phyloP scores from a whole-genome alignment of 2,888 invertebrate genomes.

The Aporophyla nigra region DNA sequence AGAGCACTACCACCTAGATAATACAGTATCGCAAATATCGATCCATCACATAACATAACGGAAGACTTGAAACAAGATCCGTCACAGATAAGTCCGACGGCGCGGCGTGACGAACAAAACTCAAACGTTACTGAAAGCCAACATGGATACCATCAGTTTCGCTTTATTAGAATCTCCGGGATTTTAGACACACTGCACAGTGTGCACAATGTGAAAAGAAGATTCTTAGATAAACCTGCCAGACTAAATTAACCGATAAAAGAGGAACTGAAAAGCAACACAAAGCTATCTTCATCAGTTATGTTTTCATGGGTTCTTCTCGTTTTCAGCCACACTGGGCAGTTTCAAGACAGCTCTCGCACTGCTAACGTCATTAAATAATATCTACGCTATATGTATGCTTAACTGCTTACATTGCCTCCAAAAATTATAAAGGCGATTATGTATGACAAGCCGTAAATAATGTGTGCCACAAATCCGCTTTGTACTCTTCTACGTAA shows the following conservation, averaged over 20 bases:
- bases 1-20: no score
- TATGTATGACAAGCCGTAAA: background rate
- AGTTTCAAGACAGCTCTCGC: background rate
- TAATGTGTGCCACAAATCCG: slow-evolving; percentile 13
- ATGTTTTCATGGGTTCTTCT: slow-evolving; percentile 4
- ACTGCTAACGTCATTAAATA: background rate
- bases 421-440: slow-evolving; percentile 5
- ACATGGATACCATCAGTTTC: slow-evolving; percentile 2
- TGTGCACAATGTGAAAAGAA: background rate
- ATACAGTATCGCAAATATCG: background rate
- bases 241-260: background rate
- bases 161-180: background rate
- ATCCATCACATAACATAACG: background rate
- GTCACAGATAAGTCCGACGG: background rate
- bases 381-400: background rate
- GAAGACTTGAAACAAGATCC: background rate
- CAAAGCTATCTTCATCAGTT: background rate
- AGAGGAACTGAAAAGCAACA: slow-evolving; percentile 1
- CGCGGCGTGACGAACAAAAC: slow-evolving; percentile 5
- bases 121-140: slow-evolving; percentile 9
- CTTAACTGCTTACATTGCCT: background rate
- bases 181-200: background rate
- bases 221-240: slow-evolving; percentile 2
- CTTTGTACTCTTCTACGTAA: slow-evolving; percentile 35
- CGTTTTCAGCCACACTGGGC: background rate